These are phyloP conservation scores for Cynopterus brachyotis DNA, from an alignment of 2,113 vertebrate species.

Conservation along the genomic window DNA sequence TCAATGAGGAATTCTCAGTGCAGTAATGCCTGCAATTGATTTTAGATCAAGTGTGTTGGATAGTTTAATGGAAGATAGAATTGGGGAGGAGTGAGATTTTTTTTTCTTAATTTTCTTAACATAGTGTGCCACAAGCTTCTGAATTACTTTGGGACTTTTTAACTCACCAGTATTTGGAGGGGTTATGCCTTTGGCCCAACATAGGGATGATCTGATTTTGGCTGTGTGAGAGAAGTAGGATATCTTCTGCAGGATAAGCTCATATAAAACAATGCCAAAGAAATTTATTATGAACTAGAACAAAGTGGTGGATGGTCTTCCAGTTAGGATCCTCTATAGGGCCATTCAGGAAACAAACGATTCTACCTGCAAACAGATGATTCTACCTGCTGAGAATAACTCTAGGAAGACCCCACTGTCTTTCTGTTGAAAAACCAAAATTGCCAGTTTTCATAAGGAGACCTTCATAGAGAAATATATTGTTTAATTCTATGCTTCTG, in stretches of 20 bases:
- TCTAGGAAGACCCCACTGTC: not conserved
- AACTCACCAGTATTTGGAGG: not conserved
- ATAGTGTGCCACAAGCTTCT: not conserved
- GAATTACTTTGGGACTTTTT: not conserved
- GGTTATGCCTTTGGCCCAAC: not conserved
- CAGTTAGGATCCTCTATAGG: not conserved
- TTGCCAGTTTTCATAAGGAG: not conserved
- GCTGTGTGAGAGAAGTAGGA: not conserved
- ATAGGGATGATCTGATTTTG: not conserved
- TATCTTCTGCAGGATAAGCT: not conserved
- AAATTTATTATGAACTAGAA: not conserved
- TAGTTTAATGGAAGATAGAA: not conserved
- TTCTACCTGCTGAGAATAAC: not conserved
- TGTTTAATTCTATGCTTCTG: not conserved
- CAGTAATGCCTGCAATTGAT: not conserved
- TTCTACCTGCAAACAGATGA: not conserved
- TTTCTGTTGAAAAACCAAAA: not conserved
- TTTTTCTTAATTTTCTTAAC: not conserved
- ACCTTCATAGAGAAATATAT: not conserved
- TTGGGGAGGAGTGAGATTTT: not conserved
- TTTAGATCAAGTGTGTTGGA: not conserved
- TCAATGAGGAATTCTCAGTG: not conserved
- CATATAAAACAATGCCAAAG: not conserved
- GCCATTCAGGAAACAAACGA: not conserved
- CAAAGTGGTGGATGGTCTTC: not conserved